A percentile compares a stretch with the other conserved stretches of the same genome.
Evolutionary conservation across 37 sponge, comb jelly and placozoan genomes (phyloP).

Genomic region (Mnemiopsis leidyi): DNA sequence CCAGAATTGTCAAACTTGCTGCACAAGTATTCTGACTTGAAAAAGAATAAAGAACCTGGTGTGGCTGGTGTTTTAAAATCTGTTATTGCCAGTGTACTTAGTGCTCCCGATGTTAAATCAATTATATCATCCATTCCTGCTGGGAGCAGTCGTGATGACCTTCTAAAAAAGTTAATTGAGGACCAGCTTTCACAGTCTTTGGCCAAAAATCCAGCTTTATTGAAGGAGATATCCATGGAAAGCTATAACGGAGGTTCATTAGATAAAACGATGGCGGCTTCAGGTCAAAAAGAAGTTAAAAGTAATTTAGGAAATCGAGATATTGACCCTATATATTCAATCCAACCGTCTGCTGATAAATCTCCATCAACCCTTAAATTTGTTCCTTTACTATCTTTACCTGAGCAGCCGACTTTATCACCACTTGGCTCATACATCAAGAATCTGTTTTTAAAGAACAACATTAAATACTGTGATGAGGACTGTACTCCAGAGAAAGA

Average conservation of each 20-base stretch:
- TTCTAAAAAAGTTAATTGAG: not conserved
- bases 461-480: not conserved
- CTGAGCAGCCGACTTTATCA: not conserved
- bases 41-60: not conserved
- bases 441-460: not conserved
- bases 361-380: not conserved
- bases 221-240: not conserved
- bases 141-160: not conserved
- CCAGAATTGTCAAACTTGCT: not conserved
- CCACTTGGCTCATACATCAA: not conserved
- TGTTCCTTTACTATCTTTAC: not conserved
- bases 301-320: not conserved
- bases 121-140: not conserved
- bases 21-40: not conserved
- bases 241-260: too few relatives aligned
- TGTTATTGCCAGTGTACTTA: not conserved
- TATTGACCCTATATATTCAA: too few relatives aligned
- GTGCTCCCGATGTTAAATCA: constrained; percentile 30
- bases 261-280: too few relatives aligned
- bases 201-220: not conserved
- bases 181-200: not conserved
- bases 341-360: not conserved
- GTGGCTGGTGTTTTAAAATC: not conserved
- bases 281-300: not conserved
- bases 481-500: not conserved